Evolutionary conservation across 2,113 vertebrate species (phyloP).

Genomic region (Aspiorhynchus laticeps): DNA sequence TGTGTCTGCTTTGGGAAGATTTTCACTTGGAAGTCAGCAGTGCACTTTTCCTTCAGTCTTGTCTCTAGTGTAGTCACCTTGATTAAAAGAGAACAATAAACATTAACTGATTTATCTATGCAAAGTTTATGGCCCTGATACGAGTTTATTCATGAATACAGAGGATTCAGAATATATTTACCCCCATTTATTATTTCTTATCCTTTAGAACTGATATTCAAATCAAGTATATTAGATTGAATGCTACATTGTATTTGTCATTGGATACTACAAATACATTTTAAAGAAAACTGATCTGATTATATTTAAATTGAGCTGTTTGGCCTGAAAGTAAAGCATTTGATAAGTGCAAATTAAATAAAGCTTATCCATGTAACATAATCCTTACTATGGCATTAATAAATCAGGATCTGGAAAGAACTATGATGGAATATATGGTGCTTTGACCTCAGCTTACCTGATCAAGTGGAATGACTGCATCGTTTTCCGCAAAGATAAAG

Average conservation of each 20-base stretch:
- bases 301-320: background rate
- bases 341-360: background rate
- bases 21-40: slow-evolving; percentile 84
- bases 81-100: background rate
- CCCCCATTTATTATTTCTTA: background rate
- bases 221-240: background rate
- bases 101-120: background rate
- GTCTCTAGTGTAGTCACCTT: slow-evolving; percentile 81
- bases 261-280: background rate
- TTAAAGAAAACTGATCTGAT: background rate
- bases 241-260: background rate
- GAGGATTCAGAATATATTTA: background rate
- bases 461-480: slow-evolving; percentile 73
- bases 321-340: background rate
- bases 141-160: background rate
- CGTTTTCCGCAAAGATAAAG: slow-evolving; percentile 85
- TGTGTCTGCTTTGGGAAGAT: slow-evolving; percentile 89
- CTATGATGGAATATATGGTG: background rate
- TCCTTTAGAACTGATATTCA: background rate
- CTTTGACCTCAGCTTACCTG: slow-evolving; percentile 65
- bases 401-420: background rate
- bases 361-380: background rate
- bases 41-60: slow-evolving; percentile 83
- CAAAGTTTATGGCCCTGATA: background rate
- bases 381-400: background rate